A percentile compares a stretch with the other conserved stretches of the same genome.
Conservation (phyloP, 1,140 invertebrate genomes). For the Phthorimaea operculella region DNA sequence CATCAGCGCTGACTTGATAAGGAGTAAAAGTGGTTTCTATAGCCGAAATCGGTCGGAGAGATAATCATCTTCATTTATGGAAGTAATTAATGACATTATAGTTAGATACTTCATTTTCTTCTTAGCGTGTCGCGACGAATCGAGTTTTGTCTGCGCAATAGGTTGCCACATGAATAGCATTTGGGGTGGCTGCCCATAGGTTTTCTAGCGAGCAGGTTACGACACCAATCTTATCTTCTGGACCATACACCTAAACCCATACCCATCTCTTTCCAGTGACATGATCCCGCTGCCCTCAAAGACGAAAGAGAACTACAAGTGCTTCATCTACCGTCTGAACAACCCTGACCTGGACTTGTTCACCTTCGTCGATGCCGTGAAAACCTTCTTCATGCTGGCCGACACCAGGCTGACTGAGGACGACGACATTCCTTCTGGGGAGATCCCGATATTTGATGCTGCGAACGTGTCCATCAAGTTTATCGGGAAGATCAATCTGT, state of each 20-base stretch:
- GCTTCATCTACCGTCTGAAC: slow-evolving; percentile 71
- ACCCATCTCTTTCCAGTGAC: slow-evolving; percentile 64
- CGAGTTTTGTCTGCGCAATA: too few relatives aligned
- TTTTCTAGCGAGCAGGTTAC: too few relatives aligned
- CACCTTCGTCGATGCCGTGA: slow-evolving; percentile 74
- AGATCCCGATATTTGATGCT: slow-evolving; percentile 78
- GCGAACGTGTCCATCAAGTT: slow-evolving; percentile 72
- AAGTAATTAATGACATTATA: too few relatives aligned
- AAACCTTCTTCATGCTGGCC: slow-evolving; percentile 76
- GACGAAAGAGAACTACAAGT: slow-evolving; percentile 69
- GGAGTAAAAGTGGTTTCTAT: too few relatives aligned
- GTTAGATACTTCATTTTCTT: too few relatives aligned
- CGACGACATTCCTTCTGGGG: slow-evolving; percentile 69
- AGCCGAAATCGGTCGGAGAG: too few relatives aligned
- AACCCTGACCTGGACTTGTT: slow-evolving; percentile 73
- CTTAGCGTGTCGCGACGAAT: too few relatives aligned
- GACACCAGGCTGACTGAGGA: slow-evolving; percentile 73
- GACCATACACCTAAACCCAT: neutral
- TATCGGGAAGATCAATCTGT: slow-evolving; percentile 72
- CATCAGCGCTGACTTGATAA: too few relatives aligned
- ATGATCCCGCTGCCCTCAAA: slow-evolving; percentile 70
- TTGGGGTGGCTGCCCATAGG: too few relatives aligned
- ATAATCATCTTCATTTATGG: too few relatives aligned
- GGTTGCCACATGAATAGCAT: too few relatives aligned
- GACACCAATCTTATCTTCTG: too few relatives aligned